Percentiles rank a stretch among this genome's conserved stretches.
These are phyloP conservation scores for Tonatia bakeri DNA, from an alignment of 2,113 vertebrate genomes.

Conservation along the genomic window DNA sequence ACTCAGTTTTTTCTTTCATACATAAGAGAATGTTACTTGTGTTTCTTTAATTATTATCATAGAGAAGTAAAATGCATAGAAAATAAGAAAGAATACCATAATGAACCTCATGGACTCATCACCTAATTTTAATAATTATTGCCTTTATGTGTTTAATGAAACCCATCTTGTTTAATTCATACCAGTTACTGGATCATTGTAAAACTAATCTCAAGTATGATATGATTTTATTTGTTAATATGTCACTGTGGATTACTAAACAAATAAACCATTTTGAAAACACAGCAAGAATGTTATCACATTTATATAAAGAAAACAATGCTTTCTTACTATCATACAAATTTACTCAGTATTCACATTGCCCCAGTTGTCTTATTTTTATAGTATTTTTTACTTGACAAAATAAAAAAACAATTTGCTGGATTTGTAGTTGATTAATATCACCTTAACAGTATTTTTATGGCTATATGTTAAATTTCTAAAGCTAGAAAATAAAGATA, in stretches of 20 bases:
- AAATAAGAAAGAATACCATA: not conserved
- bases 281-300: not conserved
- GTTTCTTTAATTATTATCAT: not conserved
- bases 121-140: not conserved
- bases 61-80: not conserved
- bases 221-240: not conserved
- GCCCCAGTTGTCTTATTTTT: not conserved
- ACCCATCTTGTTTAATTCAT: not conserved
- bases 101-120: not conserved
- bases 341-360: not conserved
- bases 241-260: not conserved
- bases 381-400: not conserved
- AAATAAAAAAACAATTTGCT: not conserved
- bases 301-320: not conserved
- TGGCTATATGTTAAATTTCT: not conserved
- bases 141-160: too few relatives aligned
- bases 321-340: not conserved
- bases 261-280: not conserved
- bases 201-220: not conserved
- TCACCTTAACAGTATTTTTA: not conserved
- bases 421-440: not conserved
- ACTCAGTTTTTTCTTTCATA: not conserved
- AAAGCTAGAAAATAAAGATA: constrained; percentile 12
- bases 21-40: not conserved
- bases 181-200: not conserved